Evolutionary conservation across 64 coral and sea anemone species (phyloP).

Genomic region (Pachyseris speciosa): DNA sequence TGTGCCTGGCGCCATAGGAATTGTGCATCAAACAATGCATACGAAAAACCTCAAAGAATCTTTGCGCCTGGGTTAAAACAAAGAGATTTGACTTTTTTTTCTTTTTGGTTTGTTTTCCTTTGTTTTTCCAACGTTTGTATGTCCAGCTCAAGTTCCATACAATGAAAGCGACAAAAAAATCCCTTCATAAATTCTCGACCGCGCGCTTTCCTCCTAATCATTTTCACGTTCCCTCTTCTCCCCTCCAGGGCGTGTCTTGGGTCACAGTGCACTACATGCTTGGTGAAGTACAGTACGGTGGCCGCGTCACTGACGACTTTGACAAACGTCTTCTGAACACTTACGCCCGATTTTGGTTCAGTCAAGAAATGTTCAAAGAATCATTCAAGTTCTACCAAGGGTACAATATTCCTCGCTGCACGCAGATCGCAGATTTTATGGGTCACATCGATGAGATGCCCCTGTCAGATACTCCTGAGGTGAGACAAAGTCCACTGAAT

Average conservation of each 20-base stretch:
- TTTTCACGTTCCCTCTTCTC: not conserved
- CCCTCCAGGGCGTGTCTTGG: conserved; percentile 90
- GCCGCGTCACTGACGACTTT: conserved; percentile 96
- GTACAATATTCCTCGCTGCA: conserved; percentile 88
- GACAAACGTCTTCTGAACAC: conserved; percentile 97
- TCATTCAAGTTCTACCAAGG: conserved; percentile 96
- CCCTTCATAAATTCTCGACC: no score
- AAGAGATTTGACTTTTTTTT: no score
- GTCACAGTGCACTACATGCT: conserved; percentile 99
- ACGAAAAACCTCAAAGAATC: no score
- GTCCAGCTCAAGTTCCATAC: no score
- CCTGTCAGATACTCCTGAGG: conserved; percentile 93
- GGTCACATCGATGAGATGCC: conserved; percentile 92
- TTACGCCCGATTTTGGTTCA: conserved; percentile 87
- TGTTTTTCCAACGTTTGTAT: no score
- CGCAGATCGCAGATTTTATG: conserved; percentile 88
- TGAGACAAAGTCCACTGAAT: not conserved
- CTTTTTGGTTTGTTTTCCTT: no score
- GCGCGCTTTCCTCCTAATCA: not conserved
- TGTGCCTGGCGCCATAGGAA: no score
- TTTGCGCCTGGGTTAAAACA: no score
- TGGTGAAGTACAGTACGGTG: conserved; percentile 98
- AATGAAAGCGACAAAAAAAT: no score
- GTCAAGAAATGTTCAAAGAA: conserved; percentile 88
- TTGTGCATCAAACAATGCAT: no score